Evolutionary conservation across 2,113 vertebrate genomes (phyloP), one percentile per base, ranked within the genome.

Genomic region (Equus quagga): DNA sequence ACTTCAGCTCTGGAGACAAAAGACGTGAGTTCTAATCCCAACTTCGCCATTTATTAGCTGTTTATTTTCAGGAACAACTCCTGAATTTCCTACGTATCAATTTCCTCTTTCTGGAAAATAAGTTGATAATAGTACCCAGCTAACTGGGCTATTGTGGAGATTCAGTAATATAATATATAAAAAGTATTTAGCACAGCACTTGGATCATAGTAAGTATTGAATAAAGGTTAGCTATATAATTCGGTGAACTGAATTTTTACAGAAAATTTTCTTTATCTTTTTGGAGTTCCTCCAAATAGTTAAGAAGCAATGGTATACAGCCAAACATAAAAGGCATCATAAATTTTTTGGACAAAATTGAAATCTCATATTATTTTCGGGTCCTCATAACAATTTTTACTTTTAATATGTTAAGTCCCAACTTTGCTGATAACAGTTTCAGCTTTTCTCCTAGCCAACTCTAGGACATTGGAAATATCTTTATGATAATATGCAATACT

Each of bases 221-320:
- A 72, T 73, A 60, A 93, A 85, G 21, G 3, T 81, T 51, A 80
- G 21, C 51, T 73, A 36, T 8, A 56, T 49, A 89, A 75, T 93
- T 86, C 92, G 36, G 12, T 72, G 54, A 89, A 33, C n/a, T 69
- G 17, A 79, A 54, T 95, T 95, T 51, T 46, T 44, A 78, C 33
- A 67, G 83, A 9, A n/a, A 96, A 78, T 76, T 93, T 60, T 95
- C 85, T 89, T 93, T 73, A 41, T 56, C 69, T 83, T 78, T 85
- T 91, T 58, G 19, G 67, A 65, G 17, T 89, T 89, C 33, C 33
- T 54, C 64, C 51, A 67, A 54, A 51, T 65, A 82, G 54, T 67
- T n/a, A 79, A 78, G 82, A 72, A 94, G 10, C 3, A 21, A 41
- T 28, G 9, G 23, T 58, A 84, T 73, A n/a, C 17, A 70, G 31